A percentile compares a stretch with the other conserved stretches of the same genome.
Evolutionary conservation across 2,797 vertebrate genomes (phyloP).

Genomic region (Craterocephalus amniculus): DNA sequence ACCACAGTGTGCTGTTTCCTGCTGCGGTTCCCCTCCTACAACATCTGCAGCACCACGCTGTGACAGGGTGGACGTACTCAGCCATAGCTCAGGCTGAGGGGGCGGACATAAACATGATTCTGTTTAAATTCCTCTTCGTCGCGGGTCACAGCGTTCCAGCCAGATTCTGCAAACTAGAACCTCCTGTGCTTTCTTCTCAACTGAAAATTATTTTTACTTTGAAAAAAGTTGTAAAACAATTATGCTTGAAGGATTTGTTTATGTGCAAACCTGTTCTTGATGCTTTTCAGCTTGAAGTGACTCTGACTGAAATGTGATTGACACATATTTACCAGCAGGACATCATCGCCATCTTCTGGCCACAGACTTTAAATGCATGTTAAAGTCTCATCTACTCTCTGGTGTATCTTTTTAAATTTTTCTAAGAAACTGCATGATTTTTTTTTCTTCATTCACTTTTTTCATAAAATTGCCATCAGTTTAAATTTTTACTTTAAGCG

Average conservation of each 20-base stretch:
- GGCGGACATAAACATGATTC: no score
- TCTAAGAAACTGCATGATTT: neutral
- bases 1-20: neutral
- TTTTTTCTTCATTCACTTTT: neutral
- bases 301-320: neutral
- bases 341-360: conserved; percentile 9
- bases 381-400: neutral
- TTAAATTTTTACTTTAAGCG: no score
- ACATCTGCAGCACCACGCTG: neutral
- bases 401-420: neutral
- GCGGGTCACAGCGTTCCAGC: neutral
- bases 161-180: neutral
- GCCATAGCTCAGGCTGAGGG: no score
- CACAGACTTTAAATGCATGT: neutral
- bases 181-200: neutral
- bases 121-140: no score
- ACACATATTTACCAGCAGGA: neutral
- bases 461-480: neutral
- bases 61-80: neutral
- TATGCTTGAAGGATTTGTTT: neutral
- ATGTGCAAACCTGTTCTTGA: neutral
- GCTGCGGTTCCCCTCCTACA: neutral
- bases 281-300: neutral
- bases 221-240: neutral
- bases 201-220: neutral